phyloP scores from a whole-genome alignment of 2,113 vertebrate species.

The Ciconia stormi region DNA sequence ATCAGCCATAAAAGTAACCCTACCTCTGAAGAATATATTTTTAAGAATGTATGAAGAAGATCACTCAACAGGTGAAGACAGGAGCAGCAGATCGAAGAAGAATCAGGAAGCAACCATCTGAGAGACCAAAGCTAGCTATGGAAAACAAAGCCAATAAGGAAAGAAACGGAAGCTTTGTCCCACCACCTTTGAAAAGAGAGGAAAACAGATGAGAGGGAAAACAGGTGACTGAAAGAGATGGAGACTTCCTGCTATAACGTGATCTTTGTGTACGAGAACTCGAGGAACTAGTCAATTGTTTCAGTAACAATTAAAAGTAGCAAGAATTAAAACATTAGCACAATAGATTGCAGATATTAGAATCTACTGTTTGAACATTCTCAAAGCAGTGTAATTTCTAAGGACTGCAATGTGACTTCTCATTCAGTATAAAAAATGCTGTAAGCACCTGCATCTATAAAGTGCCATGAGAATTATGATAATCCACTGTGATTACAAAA shows the following conservation, averaged over 20 bases:
- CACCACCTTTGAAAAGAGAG: conserved; percentile 11
- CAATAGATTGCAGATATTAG: background rate
- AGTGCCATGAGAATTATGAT: rapidly evolving
- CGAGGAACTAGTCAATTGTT: background rate
- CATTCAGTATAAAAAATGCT: background rate
- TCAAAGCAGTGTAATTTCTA: background rate
- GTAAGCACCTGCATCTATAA: background rate
- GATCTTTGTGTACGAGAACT: background rate
- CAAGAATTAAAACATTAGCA: background rate
- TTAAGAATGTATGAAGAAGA: conserved; percentile 32
- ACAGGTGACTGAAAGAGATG: background rate
- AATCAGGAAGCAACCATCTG: conserved; percentile 44
- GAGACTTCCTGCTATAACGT: background rate
- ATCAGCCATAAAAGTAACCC: background rate
- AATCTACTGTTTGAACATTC: background rate
- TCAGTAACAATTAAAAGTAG: background rate
- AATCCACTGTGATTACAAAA: background rate
- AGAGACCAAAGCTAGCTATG: conserved; percentile 47
- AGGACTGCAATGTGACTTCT: background rate
- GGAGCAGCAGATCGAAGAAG: conserved; percentile 45
- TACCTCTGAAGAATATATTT: conserved; percentile 60
- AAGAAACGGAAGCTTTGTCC: conserved; percentile 32
- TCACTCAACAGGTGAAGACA: conserved; percentile 46
- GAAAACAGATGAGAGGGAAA: background rate
- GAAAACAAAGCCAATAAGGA: conserved; percentile 44